A percentile compares a stretch with the other conserved stretches of the same genome.
Evolutionary conservation across 2,113 vertebrate species (phyloP).

Genomic region (Oxyruncus cristatus): DNA sequence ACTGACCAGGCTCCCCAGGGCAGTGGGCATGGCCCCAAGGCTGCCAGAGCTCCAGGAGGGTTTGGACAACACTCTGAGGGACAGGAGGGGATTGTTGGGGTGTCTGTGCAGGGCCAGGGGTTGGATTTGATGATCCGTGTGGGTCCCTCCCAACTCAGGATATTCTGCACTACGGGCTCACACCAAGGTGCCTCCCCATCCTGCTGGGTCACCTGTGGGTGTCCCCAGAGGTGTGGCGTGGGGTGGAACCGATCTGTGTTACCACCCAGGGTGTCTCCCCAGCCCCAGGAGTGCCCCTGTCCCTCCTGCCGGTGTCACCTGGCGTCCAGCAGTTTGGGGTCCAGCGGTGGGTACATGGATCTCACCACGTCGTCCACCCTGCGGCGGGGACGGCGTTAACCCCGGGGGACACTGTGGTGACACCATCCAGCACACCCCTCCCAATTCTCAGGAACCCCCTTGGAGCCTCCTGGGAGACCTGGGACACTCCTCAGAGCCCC

Average conservation of each 20-base stretch:
- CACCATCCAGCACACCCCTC: not conserved
- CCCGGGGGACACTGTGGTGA: not conserved
- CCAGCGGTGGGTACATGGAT: conserved; percentile 94
- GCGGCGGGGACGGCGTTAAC: accelerated
- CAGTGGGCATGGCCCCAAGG: not conserved
- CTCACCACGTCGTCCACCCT: conserved; percentile 95
- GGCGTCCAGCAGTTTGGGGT: conserved; percentile 93
- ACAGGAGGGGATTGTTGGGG: not conserved
- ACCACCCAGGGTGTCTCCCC: not conserved
- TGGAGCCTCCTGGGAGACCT: not conserved
- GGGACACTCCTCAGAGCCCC: not conserved
- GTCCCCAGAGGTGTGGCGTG: not conserved
- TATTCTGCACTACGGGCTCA: not conserved
- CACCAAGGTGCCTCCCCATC: accelerated
- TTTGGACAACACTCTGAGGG: not conserved
- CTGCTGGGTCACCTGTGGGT: not conserved
- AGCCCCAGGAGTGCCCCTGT: not conserved
- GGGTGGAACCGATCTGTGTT: not conserved
- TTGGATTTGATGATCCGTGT: not conserved
- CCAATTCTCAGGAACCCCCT: no score
- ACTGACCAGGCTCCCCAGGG: not conserved
- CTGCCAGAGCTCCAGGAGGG: not conserved
- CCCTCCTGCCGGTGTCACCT: conserved; percentile 62
- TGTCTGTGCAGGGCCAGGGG: accelerated
- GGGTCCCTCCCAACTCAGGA: not conserved